A percentile compares a stretch with the other conserved stretches of the same genome.
phyloP scores from a whole-genome alignment of 2,888 invertebrate genomes.

The Drosophila koepferae region DNA sequence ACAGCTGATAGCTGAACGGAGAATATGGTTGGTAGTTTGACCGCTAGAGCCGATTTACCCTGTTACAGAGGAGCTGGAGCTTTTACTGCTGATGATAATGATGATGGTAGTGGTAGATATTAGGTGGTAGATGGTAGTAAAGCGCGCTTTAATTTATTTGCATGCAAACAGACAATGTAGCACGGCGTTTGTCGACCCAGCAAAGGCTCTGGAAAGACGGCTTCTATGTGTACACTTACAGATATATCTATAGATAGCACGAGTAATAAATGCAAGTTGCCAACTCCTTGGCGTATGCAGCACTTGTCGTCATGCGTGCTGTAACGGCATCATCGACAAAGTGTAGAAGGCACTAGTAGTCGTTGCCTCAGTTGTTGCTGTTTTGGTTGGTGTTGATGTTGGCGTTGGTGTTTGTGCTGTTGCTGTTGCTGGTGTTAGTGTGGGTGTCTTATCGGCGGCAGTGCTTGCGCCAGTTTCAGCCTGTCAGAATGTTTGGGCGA shows the following conservation, averaged over 20 bases:
- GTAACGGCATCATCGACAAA: conserved; percentile 24
- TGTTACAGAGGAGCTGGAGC: conserved; percentile 1
- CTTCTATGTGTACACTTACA: background rate
- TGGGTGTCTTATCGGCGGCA: conserved; percentile 39
- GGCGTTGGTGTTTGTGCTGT: conserved; percentile 7
- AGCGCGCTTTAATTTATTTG: conserved; percentile 63
- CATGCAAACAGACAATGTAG: conserved; percentile 60
- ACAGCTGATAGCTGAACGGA: conserved; percentile 23
- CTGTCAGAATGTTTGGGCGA: conserved; percentile 16
- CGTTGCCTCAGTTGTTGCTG: background rate
- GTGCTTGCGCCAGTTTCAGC: conserved; percentile 25
- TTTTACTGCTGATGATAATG: background rate
- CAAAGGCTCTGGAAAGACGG: conserved; percentile 19
- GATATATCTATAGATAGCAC: background rate
- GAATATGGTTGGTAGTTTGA: conserved; percentile 15
- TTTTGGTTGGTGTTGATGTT: background rate
- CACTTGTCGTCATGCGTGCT: conserved; percentile 33
- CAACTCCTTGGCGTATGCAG: conserved; percentile 33
- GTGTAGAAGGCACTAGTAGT: background rate
- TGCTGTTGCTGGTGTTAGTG: background rate
- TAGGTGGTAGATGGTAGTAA: conserved; percentile 12
- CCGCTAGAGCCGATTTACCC: conserved; percentile 5
- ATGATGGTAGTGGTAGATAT: background rate
- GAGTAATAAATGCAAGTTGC: conserved; percentile 22
- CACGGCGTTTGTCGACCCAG: conserved; percentile 19